phyloP scores from a whole-genome alignment of 2,797 vertebrate genomes.

The Perdix hodgsoniae region DNA sequence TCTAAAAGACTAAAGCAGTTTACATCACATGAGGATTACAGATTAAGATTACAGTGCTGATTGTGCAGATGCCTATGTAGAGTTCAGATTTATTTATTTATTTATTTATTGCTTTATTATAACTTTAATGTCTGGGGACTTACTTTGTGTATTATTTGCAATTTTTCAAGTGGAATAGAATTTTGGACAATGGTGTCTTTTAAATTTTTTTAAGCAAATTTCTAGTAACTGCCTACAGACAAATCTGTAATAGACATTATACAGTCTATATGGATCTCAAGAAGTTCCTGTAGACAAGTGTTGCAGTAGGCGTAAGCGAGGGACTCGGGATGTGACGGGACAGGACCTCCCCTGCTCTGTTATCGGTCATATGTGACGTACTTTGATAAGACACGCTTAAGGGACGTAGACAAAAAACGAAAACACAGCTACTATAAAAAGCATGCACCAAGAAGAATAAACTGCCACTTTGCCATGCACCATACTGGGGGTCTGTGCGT shows the following conservation, averaged over 20 bases:
- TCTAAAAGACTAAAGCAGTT: not conserved
- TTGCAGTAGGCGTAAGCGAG: too few species aligned
- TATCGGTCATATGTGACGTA: too few species aligned
- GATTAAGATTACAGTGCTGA: conserved; percentile 43
- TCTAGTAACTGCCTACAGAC: not conserved
- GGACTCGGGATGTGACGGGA: too few species aligned
- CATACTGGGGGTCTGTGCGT: too few species aligned
- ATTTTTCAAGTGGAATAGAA: not conserved
- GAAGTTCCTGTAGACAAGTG: not conserved
- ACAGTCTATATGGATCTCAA: not conserved
- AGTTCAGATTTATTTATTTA: not conserved
- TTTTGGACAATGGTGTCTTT: not conserved
- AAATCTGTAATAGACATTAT: not conserved
- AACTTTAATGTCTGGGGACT: not conserved
- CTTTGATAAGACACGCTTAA: too few species aligned
- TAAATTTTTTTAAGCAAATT: not conserved
- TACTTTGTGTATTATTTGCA: not conserved
- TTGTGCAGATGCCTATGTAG: not conserved
- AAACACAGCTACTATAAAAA: too few species aligned
- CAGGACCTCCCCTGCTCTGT: too few species aligned
- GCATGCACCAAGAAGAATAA: too few species aligned
- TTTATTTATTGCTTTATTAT: not conserved
- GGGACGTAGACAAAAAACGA: too few species aligned
- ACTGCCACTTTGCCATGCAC: too few species aligned
- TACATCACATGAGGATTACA: conserved; percentile 58